phyloP scores from a whole-genome alignment of 2,113 vertebrate species.

The Galeopterus variegatus region DNA sequence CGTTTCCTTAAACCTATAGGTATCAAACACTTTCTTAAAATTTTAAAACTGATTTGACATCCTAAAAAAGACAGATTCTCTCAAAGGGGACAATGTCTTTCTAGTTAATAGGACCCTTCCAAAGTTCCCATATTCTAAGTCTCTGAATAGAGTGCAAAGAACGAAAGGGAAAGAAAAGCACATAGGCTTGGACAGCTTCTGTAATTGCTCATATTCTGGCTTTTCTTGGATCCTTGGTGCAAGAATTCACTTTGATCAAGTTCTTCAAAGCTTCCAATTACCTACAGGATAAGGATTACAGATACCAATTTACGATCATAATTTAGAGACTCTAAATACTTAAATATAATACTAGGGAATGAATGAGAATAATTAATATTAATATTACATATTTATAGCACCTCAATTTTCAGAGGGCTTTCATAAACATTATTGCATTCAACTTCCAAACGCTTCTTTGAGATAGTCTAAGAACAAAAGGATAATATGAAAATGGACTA shows the following conservation, averaged over 20 bases:
- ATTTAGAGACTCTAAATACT: conserved; percentile 73
- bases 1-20: not conserved
- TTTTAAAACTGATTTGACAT: conserved; percentile 39
- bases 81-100: not conserved
- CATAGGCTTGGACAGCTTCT: not conserved
- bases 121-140: not conserved
- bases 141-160: not conserved
- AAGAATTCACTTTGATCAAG: conserved; percentile 82
- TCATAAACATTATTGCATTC: conserved; percentile 36
- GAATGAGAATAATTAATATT: conserved; percentile 80
- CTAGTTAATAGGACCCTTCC: not conserved
- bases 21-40: conserved; percentile 46
- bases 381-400: conserved; percentile 67
- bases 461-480: not conserved
- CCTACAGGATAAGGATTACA: conserved; percentile 34
- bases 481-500: not conserved
- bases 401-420: conserved; percentile 44
- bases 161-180: not conserved
- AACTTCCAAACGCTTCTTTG: not conserved
- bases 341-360: conserved; percentile 69
- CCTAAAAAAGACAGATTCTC: conserved; percentile 23
- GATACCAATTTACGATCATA: conserved; percentile 67
- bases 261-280: conserved; percentile 81
- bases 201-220: not conserved
- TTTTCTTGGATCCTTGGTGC: conserved; percentile 48